phyloP scores from a whole-genome alignment of 53 echinoderm and acorn worm genomes.

The Arbacia lixula region DNA sequence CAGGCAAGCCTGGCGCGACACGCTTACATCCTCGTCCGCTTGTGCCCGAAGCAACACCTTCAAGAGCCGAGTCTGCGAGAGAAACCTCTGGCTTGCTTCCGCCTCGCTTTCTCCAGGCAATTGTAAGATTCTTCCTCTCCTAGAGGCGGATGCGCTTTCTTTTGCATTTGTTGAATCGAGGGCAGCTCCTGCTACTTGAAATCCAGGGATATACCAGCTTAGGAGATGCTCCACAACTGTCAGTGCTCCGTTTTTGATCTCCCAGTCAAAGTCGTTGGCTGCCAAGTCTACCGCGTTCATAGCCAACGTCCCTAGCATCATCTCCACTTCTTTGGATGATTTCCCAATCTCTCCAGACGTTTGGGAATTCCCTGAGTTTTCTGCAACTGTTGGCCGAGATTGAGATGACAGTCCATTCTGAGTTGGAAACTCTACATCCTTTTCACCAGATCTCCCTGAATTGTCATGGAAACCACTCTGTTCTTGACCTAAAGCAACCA shows the following conservation, averaged over 20 bases:
- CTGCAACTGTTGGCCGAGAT: too few relatives aligned
- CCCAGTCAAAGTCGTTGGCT: conserved; percentile 80
- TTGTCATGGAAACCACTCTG: too few relatives aligned
- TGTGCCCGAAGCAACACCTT: not conserved
- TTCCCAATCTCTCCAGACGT: too few relatives aligned
- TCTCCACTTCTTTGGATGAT: too few relatives aligned
- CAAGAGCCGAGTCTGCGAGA: conserved; percentile 5
- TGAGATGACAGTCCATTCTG: too few relatives aligned
- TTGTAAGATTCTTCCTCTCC: not conserved
- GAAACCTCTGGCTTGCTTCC: not conserved
- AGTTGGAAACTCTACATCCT: too few relatives aligned
- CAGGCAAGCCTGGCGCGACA: conserved; percentile 58
- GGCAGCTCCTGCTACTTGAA: not conserved
- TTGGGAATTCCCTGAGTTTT: too few relatives aligned
- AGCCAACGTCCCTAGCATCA: not conserved
- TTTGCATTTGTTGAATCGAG: not conserved
- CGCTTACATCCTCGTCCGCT: conserved; percentile 66
- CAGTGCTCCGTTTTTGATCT: conserved; percentile 75
- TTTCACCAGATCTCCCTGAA: too few relatives aligned
- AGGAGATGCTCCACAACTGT: conserved; percentile 65
- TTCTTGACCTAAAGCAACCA: too few relatives aligned
- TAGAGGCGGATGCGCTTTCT: not conserved
- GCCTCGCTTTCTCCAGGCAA: not conserved
- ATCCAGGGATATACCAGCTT: conserved; percentile 16
- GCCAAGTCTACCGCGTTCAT: conserved; percentile 23